Conservation (phyloP, 2,113 vertebrate species). For the Pristiophorus japonicus region DNA sequence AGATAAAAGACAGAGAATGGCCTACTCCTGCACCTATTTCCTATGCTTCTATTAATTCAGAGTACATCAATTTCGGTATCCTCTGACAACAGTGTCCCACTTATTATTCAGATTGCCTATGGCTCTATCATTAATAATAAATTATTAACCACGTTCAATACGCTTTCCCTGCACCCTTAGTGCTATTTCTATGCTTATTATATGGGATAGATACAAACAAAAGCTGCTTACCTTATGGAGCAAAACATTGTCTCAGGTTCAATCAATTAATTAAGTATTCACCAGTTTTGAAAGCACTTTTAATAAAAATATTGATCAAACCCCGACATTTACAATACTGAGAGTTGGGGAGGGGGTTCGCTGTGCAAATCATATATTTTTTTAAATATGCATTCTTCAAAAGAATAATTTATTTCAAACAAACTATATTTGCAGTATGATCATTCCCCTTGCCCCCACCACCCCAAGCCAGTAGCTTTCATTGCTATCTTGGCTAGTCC, state of each 20-base stretch:
- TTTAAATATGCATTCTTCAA: not conserved
- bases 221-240: not conserved
- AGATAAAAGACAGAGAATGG: not conserved
- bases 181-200: not conserved
- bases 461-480: too few species aligned
- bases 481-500: too few species aligned
- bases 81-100: not conserved
- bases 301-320: not conserved
- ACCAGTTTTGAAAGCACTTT: not conserved
- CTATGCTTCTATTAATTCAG: too few species aligned
- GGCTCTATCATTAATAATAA: not conserved
- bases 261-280: not conserved
- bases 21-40: too few species aligned
- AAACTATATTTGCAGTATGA: too few species aligned
- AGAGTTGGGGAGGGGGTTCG: not conserved
- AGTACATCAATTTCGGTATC: not conserved
- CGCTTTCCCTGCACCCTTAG: not conserved
- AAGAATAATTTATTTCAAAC: not conserved
- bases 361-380: not conserved
- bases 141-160: not conserved
- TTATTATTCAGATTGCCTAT: not conserved
- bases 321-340: too few species aligned
- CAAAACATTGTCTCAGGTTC: not conserved
- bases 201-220: not conserved
- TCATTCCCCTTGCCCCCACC: too few species aligned